Evolutionary conservation across 2,888 invertebrate species (phyloP).

Genomic region (Eurois occulta): DNA sequence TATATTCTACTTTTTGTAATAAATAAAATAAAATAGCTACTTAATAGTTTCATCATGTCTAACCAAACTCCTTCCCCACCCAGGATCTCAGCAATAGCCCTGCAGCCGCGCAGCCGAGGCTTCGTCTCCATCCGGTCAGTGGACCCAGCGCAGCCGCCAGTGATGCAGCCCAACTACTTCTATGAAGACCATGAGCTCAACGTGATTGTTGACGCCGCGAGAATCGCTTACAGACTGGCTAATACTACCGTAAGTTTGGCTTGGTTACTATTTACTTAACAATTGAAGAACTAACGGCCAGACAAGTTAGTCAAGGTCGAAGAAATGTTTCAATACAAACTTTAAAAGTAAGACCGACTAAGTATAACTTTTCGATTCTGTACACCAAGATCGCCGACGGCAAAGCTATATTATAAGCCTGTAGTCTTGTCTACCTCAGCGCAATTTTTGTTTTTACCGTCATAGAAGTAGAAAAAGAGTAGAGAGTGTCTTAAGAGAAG

Average conservation of each 20-base stretch:
- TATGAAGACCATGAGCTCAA: slow-evolving; percentile 92
- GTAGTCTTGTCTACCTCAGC: not conserved
- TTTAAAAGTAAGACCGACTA: not conserved
- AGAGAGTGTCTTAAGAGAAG: too few species aligned
- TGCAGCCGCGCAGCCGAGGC: slow-evolving; percentile 93
- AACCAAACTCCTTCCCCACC: slow-evolving; percentile 9
- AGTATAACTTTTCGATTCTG: not conserved
- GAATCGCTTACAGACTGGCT: slow-evolving; percentile 90
- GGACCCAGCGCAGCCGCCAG: slow-evolving; percentile 93
- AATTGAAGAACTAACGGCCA: not conserved
- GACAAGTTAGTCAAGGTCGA: not conserved
- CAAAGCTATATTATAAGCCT: not conserved
- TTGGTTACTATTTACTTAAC: not conserved
- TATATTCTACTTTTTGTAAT: too few species aligned
- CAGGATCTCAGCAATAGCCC: slow-evolving; percentile 91
- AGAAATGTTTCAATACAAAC: not conserved
- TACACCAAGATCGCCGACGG: not conserved
- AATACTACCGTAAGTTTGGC: slow-evolving; percentile 86
- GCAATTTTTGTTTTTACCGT: not conserved
- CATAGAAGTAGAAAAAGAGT: too few species aligned
- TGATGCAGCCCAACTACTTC: slow-evolving; percentile 95
- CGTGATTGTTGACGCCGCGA: slow-evolving; percentile 91
- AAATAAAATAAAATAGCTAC: not conserved
- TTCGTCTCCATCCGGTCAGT: slow-evolving; percentile 91
- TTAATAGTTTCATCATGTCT: not conserved